phyloP scores from a whole-genome alignment of 2,113 vertebrate genomes.

The Aspiorhynchus laticeps region DNA sequence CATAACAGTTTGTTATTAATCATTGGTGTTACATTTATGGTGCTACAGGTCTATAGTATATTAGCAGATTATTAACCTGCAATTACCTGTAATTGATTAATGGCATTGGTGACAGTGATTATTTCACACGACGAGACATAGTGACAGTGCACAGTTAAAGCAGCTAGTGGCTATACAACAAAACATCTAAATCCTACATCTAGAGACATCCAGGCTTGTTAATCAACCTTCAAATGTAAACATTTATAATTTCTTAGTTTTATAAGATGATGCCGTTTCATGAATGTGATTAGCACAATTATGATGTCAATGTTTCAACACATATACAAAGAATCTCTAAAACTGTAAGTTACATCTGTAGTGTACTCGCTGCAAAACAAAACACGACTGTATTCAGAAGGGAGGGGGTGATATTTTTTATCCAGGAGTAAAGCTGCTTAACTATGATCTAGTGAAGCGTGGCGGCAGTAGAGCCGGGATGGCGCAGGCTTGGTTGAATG shows the following conservation, averaged over 20 bases:
- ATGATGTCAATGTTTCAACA: not conserved
- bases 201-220: not conserved
- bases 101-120: constrained; percentile 18
- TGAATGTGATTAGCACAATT: not conserved
- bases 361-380: constrained; percentile 50
- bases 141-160: constrained; percentile 35
- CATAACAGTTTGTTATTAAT: constrained; percentile 25
- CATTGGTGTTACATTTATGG: constrained; percentile 25
- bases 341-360: constrained; percentile 52
- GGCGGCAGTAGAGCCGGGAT: constrained; percentile 65
- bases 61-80: constrained; percentile 16
- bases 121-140: constrained; percentile 25
- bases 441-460: constrained; percentile 64
- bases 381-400: constrained; percentile 62
- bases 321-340: not conserved
- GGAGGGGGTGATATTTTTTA: constrained; percentile 47
- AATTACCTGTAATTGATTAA: constrained; percentile 41
- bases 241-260: not conserved
- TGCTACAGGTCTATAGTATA: constrained; percentile 43
- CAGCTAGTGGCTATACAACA: not conserved
- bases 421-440: constrained; percentile 73
- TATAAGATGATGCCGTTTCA: not conserved
- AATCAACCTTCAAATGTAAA: not conserved
- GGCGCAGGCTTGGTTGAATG: constrained; percentile 64
- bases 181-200: not conserved